These are phyloP conservation scores for Sakesphorus luctuosus DNA, from an alignment of 2,113 vertebrate species.

Conservation along the genomic window DNA sequence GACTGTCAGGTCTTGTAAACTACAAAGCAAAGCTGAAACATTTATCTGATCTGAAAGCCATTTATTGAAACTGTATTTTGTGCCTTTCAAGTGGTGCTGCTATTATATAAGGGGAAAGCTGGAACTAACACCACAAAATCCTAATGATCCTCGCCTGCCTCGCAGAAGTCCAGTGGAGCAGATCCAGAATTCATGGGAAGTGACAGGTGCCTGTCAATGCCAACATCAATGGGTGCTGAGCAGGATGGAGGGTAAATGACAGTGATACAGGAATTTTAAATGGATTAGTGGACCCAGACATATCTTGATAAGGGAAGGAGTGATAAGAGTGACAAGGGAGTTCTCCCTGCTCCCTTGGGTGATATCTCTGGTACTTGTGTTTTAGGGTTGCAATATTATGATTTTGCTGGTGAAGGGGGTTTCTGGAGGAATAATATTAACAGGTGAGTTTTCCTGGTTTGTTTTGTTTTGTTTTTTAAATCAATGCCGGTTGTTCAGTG, in stretches of 20 bases:
- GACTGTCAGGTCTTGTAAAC: constrained; percentile 44
- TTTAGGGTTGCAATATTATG: neutral
- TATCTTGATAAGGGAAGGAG: neutral
- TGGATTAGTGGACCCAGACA: constrained; percentile 31
- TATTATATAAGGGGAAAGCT: constrained; percentile 34
- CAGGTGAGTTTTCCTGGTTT: neutral
- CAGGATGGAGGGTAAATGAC: constrained; percentile 26
- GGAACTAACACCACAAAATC: constrained; percentile 22
- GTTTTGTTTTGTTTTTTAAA: too few species aligned
- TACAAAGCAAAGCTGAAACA: neutral
- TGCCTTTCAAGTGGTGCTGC: constrained; percentile 19
- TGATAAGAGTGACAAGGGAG: constrained; percentile 24
- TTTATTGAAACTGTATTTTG: constrained; percentile 54
- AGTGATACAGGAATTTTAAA: constrained; percentile 3
- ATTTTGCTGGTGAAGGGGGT: neutral
- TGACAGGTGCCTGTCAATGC: constrained; percentile 63
- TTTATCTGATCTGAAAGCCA: constrained; percentile 48
- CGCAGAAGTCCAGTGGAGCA: constrained; percentile 14
- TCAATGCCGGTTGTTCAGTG: neutral
- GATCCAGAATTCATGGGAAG: constrained; percentile 22
- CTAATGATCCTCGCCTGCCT: constrained; percentile 27
- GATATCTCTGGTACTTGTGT: neutral
- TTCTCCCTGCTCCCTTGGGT: neutral
- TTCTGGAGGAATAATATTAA: neutral
- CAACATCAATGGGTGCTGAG: neutral